Percentiles rank a stretch among this genome's conserved stretches.
Conservation (phyloP, 2,797 vertebrate species). For the Miichthys miiuy region DNA sequence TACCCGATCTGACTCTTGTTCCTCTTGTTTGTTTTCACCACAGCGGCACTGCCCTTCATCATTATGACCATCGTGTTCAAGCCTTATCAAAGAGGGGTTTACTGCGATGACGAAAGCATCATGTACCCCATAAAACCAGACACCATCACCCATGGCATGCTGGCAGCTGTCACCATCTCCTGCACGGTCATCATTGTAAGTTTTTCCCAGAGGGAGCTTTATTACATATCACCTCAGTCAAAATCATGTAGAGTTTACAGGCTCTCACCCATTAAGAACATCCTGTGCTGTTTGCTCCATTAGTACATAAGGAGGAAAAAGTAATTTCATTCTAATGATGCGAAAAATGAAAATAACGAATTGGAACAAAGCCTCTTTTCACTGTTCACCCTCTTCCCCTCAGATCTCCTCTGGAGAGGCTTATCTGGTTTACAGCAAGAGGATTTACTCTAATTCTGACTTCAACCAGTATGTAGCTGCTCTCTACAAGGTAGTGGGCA, state of each 20-base stretch:
- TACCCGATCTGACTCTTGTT: neutral
- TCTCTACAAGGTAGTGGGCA: conserved; percentile 96
- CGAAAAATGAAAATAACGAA: neutral
- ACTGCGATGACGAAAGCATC: conserved; percentile 93
- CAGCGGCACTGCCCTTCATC: conserved; percentile 91
- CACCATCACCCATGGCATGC: conserved; percentile 91
- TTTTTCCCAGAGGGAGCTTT: neutral
- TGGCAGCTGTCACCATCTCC: conserved; percentile 91
- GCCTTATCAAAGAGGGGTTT: conserved; percentile 91
- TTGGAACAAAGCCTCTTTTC: neutral
- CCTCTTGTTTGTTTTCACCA: conserved; percentile 35
- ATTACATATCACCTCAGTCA: conserved; percentile 4
- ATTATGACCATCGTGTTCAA: conserved; percentile 88
- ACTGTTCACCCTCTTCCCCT: neutral
- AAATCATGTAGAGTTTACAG: conserved; percentile 2
- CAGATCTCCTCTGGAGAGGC: conserved; percentile 88
- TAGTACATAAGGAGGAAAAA: conserved; percentile 13
- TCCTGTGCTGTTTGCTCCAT: conserved; percentile 12
- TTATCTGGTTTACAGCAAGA: conserved; percentile 91
- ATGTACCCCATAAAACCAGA: conserved; percentile 90
- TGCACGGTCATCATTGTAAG: conserved; percentile 92
- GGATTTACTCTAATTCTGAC: conserved; percentile 90
- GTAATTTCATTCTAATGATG: conserved; percentile 6
- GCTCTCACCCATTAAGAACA: conserved; percentile 15
- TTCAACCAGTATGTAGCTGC: conserved; percentile 95